Evolutionary conservation across 2,797 vertebrate species (phyloP), one percentile per base, ranked within the genome.

Genomic region (Hephaestus fuliginosus): DNA sequence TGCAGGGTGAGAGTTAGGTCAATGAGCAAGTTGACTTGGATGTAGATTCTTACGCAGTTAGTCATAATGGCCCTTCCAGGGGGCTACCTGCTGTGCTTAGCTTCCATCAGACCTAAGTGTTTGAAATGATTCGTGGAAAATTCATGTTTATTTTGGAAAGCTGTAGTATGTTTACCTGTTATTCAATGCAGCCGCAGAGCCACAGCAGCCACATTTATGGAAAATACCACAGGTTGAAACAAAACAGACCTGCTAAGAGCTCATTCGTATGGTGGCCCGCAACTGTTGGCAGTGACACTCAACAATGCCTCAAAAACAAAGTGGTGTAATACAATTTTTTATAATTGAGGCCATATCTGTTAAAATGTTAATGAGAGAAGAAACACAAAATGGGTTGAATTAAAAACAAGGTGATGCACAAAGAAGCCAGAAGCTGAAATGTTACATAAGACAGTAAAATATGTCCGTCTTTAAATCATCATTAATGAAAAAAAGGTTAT

Each of bases 301-400:
- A 81, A 69, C 51, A 69, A 58, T 51, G 25, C 17, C 61, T 68
- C 58, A 60, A 76, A 78, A 78, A 77, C 17, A 60, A 74, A 74
- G 5, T 20, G 58, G 15, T 60, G 69, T 73, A 41, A 71, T 73
- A 83, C 70, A 70, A 75, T 80, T 76, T 43, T 25, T 66, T 57
- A n/a, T 48, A 33, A 52, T 7, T 46, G 48, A 67, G 44, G 2
- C 3, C 3, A 60, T 56, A 36, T 70, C 20, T 73, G 30, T 46
- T 65, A 17, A 15, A n/a, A 63, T 18, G 44, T 46, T 60, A 73
- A 57, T 33, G 60, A 58, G 30, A 36, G 58, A 39, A 51, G 12
- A 28, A 39, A 49, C 49, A n/a, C 5, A 7, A 9, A 39, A 33
- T 33, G 30, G 3, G 30, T 33, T 33, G 30, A 33, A 33, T 33